Conservation (phyloP, 1,140 invertebrate genomes). For the Neomicropteryx cornuta region DNA sequence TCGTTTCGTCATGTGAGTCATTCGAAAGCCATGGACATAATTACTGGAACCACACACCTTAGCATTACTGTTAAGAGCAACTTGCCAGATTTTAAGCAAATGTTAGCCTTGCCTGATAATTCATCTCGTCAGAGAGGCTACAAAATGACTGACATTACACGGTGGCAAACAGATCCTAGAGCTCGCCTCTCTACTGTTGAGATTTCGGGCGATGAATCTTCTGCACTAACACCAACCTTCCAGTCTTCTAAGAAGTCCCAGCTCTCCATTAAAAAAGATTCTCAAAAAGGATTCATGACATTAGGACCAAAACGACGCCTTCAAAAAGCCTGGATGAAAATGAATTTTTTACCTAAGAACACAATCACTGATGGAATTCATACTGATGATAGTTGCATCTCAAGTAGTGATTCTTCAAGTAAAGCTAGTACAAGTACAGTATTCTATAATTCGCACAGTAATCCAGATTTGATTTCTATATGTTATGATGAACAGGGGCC, state of each 20-base stretch:
- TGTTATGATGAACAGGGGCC: conserved; percentile 65
- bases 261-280: conserved; percentile 53
- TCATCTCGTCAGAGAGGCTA: conserved; percentile 57
- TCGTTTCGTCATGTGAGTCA: conserved; percentile 89
- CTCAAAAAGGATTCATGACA: conserved; percentile 77
- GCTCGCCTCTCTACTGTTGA: conserved; percentile 51
- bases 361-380: conserved; percentile 56
- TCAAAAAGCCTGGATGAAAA: conserved; percentile 82
- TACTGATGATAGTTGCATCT: conserved; percentile 42
- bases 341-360: conserved; percentile 84
- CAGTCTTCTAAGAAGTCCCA: conserved; percentile 73
- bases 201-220: conserved; percentile 61
- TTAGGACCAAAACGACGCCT: conserved; percentile 72
- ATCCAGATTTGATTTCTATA: conserved; percentile 78
- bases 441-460: conserved; percentile 78
- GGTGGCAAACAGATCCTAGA: conserved; percentile 52
- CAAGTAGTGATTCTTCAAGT: conserved; percentile 34
- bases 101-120: conserved; percentile 77
- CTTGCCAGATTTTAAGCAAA: conserved; percentile 73
- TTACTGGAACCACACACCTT: conserved; percentile 88
- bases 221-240: conserved; percentile 69
- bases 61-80: conserved; percentile 97
- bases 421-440: conserved; percentile 33
- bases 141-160: conserved; percentile 31
- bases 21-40: conserved; percentile 81